Evolutionary conservation across 1,140 invertebrate species (phyloP), one percentile per base, ranked within the genome.

Genomic region (Eueides isabella): DNA sequence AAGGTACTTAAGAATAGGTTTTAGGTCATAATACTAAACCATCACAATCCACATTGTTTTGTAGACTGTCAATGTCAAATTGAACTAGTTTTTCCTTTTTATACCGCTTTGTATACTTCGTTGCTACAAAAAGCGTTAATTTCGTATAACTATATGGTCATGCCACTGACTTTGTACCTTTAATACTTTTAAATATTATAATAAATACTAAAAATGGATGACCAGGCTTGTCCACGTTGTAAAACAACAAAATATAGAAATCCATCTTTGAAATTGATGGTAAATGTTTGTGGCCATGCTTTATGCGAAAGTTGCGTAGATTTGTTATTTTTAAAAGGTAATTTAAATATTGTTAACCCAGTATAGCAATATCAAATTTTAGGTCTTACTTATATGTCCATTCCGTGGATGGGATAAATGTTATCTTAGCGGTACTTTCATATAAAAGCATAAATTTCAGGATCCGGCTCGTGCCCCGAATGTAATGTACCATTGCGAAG

Each of bases 161-260:
- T 68, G 66, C 55, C 44, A 68, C 31, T 41, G 31, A 55, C 44
- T 31, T 55, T 23, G 55, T 23, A 68, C 23, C 55, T 55, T 55
- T 30, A 28, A 29, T 41, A 31, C 9, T 19, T 14, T 19, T 5
- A 14, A 9, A 9, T 29, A 61, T 12, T 55, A 2, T 23, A 55
- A 28, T 61, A 19, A 31, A 23, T 19, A 44, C 11, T 55, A 19
- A 19, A 2, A 44, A 68, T 68, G 97, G 97, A 98, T 77, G 98
- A 98, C 83, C 96, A 98, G 92, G 97, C 96, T 16, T 99, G 99
- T 94, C 99, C 99, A 76, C 95, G 98, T 90, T 99, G 99, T 94
- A 99, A 99, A 95, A 99, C 98, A 30, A 99, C 98, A 62, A 99
- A 99, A 94, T 99, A 99, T 89, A 95, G 98, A 93, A 99, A 99